Evolutionary conservation across 2,888 invertebrate species (phyloP).

Genomic region (Allolobophora icterica): DNA sequence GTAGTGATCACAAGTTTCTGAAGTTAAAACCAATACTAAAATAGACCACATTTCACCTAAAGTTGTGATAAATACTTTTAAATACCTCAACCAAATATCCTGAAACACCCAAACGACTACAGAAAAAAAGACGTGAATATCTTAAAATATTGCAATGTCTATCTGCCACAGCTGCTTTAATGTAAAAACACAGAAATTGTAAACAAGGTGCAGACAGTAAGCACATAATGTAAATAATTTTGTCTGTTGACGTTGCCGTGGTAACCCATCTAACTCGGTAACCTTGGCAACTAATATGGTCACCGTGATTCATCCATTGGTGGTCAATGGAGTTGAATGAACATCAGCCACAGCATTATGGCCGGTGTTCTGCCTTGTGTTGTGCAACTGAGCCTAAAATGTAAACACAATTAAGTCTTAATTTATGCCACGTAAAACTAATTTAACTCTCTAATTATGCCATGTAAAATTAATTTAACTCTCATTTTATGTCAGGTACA

Average conservation of each 20-base stretch:
- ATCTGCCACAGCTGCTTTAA: not conserved
- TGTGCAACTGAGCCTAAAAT: not conserved
- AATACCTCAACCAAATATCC: not conserved
- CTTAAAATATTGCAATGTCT: slow-evolving; percentile 14
- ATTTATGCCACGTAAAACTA: not conserved
- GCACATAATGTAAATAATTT: not conserved
- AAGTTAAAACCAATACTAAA: not conserved
- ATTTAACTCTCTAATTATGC: not conserved
- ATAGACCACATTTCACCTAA: not conserved
- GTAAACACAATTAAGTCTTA: not conserved
- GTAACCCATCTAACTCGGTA: not conserved
- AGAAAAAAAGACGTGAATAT: not conserved
- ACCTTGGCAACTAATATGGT: not conserved
- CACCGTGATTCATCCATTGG: not conserved
- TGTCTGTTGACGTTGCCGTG: not conserved
- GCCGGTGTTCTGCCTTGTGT: not conserved
- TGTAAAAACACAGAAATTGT: not conserved
- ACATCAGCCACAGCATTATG: not conserved
- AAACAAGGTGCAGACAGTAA: not conserved
- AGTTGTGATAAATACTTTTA: not conserved
- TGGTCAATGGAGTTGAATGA: not conserved
- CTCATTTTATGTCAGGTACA: too few relatives aligned
- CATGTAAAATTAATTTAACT: not conserved
- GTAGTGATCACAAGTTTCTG: not conserved
- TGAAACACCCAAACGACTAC: slow-evolving; percentile 10